Conservation (phyloP, 2,113 vertebrate genomes). For the Synodontis membranacea region DNA sequence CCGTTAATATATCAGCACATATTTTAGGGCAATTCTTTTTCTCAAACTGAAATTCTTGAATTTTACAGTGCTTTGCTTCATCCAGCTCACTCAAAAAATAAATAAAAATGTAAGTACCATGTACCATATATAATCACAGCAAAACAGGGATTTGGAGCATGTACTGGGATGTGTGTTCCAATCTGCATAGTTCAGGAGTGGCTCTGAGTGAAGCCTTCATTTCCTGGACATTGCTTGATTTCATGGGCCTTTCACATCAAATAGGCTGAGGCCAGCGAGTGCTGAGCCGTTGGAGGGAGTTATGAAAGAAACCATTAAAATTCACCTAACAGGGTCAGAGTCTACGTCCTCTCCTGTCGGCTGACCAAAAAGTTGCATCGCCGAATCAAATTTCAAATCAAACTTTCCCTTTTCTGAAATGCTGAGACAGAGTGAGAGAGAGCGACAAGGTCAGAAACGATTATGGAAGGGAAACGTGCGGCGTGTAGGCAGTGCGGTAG, state of each 20-base stretch:
- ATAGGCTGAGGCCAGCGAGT: constrained; percentile 61
- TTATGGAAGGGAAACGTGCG: constrained; percentile 29
- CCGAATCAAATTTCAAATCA: constrained; percentile 67
- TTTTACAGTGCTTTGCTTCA: neutral
- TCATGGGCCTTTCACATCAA: constrained; percentile 66
- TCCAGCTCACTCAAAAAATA: neutral
- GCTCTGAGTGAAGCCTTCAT: constrained; percentile 59
- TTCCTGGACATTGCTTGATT: constrained; percentile 68
- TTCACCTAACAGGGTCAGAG: constrained; percentile 63
- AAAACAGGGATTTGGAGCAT: constrained; percentile 34
- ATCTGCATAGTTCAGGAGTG: constrained; percentile 56
- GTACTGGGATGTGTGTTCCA: constrained; percentile 58
- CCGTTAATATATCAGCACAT: neutral
- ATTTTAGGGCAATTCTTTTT: neutral
- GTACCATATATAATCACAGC: constrained; percentile 14
- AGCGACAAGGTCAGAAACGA: constrained; percentile 51
- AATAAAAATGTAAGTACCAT: neutral
- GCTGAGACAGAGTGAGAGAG: constrained; percentile 23
- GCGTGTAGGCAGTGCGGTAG: constrained; percentile 31
- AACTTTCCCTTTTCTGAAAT: constrained; percentile 62
- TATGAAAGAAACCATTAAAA: constrained; percentile 67
- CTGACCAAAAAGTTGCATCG: constrained; percentile 51
- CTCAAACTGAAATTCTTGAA: neutral
- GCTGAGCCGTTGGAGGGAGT: constrained; percentile 68
- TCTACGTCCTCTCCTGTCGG: constrained; percentile 56